Percentiles rank a stretch among this genome's conserved stretches.
phyloP scores from a whole-genome alignment of 2,888 invertebrate species.

The Mantis religiosa region DNA sequence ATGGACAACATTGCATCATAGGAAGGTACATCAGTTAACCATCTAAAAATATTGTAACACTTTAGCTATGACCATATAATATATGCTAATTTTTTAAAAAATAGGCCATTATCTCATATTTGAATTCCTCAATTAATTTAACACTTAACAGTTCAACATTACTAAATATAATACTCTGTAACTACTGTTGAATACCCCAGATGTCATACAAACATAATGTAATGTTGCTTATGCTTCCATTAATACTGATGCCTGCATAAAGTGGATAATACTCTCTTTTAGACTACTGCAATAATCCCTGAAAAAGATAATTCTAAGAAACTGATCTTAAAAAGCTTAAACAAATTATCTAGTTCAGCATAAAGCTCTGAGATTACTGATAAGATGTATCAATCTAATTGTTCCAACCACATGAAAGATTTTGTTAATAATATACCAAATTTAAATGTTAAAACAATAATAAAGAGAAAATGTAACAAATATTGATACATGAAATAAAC shows the following conservation, averaged over 20 bases:
- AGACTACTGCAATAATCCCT: neutral
- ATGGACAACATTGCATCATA: neutral
- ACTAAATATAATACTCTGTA: neutral
- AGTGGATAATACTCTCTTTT: neutral
- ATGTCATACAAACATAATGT: neutral
- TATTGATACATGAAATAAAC: neutral
- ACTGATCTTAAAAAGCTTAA: neutral
- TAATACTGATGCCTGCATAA: neutral
- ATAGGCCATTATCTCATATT: neutral
- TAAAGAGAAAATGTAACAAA: too few relatives aligned
- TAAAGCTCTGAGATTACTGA: too few relatives aligned
- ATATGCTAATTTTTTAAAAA: neutral
- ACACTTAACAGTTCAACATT: neutral
- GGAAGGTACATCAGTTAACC: neutral
- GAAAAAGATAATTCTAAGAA: neutral
- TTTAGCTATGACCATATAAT: neutral
- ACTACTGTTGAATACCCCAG: neutral
- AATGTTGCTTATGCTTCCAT: neutral
- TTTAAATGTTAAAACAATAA: too few relatives aligned
- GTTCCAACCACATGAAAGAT: too few relatives aligned
- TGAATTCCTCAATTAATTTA: neutral
- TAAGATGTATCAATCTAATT: too few relatives aligned
- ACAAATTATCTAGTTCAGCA: too few relatives aligned
- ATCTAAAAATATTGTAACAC: neutral
- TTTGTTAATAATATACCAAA: too few relatives aligned